Evolutionary conservation across 2,113 vertebrate species (phyloP), one percentile per base, ranked within the genome.

Genomic region (Mormyrus lacerda): DNA sequence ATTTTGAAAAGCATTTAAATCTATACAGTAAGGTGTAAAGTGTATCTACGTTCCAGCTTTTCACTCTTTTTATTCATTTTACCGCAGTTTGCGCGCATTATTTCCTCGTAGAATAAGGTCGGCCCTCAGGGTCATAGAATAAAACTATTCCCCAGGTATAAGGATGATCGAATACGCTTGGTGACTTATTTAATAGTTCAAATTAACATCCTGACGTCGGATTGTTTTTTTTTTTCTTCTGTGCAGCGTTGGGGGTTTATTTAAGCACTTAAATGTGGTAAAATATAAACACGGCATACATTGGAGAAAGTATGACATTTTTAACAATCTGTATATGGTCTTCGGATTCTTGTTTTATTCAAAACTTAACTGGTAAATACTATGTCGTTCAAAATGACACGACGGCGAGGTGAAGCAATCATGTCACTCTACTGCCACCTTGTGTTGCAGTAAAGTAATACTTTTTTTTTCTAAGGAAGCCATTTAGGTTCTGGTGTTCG

Each of bases 1-100:
- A 94, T 94, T 95, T 95, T 95, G 93, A 96, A 94, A 94, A 91
- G 93, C 94, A 94, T 95, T 94, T 95, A 94, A 93, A 94, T 94
- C 94, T 95, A 76, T 83, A 53, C 85, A 87, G 85, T 87, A 94
- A 92, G 94, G 93, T 95, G 96, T 95, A 96, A 94, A 95, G 93
- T 95, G 93, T 94, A 88, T 95, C 91, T 93, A 92, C 93, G 90
- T 94, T 94, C 91, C 21, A 91, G 93, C 92, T 93, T 76, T 87
- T 94, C 93, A 92, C 90, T 90, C 91, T 93, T 90, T 92, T 90
- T 44, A 87, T 73, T 90, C 91, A 89, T 91, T 90, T 93, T 93
- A 90, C 93, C 89, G 92, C 87, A 88, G 61, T 91, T 87, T 89
- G 79, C 89, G 82, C 84, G 53, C 79, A 31, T 89, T 85, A 79